Conservation (phyloP, 2,888 invertebrate genomes). For the Apodemia hepburni region DNA sequence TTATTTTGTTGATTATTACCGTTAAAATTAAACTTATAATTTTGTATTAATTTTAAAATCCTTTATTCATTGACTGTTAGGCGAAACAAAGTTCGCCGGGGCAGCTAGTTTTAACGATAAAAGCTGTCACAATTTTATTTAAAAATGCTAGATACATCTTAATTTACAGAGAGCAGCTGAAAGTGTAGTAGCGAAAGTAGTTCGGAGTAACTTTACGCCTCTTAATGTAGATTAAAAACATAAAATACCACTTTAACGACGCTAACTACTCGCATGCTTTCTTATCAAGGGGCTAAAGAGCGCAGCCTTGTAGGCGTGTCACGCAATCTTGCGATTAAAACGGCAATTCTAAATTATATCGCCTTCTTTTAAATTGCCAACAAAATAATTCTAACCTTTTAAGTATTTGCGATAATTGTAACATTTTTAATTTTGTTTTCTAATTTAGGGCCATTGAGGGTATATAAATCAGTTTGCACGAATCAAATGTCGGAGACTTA, state of each 20-base stretch:
- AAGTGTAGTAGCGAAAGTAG: slow-evolving; percentile 39
- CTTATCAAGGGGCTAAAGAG: slow-evolving; percentile 52
- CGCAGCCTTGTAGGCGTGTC: slow-evolving; percentile 47
- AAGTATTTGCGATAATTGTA: slow-evolving; percentile 25
- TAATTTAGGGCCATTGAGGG: slow-evolving; percentile 3
- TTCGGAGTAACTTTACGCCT: slow-evolving; percentile 47
- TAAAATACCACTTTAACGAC: slow-evolving; percentile 54
- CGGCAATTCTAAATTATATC: slow-evolving; percentile 39
- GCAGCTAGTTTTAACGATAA: not conserved
- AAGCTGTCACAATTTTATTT: slow-evolving; percentile 4
- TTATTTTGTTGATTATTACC: too few species aligned
- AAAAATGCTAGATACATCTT: slow-evolving; percentile 10
- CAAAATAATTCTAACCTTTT: slow-evolving; percentile 26
- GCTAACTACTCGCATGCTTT: slow-evolving; percentile 45
- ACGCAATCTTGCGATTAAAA: slow-evolving; percentile 66
- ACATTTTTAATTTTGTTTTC: slow-evolving; percentile 18
- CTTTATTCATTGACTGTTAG: too few species aligned
- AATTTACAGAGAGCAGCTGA: slow-evolving; percentile 16
- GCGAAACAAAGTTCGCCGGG: too few species aligned
- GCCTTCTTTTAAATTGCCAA: slow-evolving; percentile 52
- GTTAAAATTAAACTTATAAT: too few species aligned
- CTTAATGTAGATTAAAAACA: slow-evolving; percentile 62
- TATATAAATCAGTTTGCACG: slow-evolving; percentile 5
- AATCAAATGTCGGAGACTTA: slow-evolving; percentile 1
- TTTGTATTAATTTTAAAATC: too few species aligned